phyloP scores from a whole-genome alignment of 2,113 vertebrate genomes.

The Psittacara wagleri region DNA sequence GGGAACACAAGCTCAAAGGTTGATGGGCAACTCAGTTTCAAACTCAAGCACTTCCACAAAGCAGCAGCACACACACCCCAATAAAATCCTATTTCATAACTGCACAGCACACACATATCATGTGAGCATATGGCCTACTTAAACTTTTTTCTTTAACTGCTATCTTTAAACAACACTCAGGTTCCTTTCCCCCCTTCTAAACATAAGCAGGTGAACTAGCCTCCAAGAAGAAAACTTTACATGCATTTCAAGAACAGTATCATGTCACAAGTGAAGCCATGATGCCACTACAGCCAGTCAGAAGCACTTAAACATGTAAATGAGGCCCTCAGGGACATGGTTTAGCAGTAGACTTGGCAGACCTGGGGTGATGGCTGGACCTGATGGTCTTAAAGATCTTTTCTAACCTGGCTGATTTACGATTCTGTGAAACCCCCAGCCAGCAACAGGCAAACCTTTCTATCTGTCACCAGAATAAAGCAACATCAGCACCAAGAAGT shows the following conservation, averaged over 20 bases:
- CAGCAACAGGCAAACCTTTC: accelerated
- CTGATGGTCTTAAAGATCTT: background rate
- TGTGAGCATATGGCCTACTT: background rate
- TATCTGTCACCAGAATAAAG: background rate
- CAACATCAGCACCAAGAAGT: background rate
- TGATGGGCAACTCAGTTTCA: background rate
- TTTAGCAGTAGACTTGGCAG: background rate
- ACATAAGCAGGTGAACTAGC: background rate
- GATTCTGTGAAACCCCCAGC: background rate
- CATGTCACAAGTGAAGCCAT: background rate
- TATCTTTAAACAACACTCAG: accelerated
- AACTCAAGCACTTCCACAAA: background rate
- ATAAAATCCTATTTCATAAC: background rate
- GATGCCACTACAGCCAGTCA: background rate
- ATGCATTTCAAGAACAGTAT: background rate
- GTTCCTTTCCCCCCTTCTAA: background rate
- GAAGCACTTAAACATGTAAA: background rate
- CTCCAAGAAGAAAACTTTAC: accelerated
- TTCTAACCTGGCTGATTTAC: background rate
- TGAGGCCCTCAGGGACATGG: background rate
- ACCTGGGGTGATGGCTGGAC: background rate
- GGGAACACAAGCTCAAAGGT: background rate
- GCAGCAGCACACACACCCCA: accelerated
- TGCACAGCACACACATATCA: background rate
- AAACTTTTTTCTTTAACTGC: background rate